Conservation (phyloP, 2,888 invertebrate species). For the Heliconius aoede region DNA sequence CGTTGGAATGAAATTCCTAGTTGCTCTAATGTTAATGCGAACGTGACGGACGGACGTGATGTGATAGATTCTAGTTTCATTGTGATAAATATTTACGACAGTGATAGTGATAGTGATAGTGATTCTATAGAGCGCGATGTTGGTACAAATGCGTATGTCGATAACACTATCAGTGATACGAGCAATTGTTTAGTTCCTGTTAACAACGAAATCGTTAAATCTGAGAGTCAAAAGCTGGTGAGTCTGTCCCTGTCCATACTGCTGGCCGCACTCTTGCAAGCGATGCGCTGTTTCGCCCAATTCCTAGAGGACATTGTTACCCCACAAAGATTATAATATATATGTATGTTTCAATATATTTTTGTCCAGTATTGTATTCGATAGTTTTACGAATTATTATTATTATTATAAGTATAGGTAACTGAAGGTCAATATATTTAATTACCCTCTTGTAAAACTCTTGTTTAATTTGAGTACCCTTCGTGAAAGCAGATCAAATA, state of each 20-base stretch:
- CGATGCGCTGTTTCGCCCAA: slow-evolving; percentile 85
- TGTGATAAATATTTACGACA: slow-evolving; percentile 79
- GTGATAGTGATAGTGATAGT: slow-evolving; percentile 61
- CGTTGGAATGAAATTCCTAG: slow-evolving; percentile 79
- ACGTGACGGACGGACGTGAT: slow-evolving; percentile 53
- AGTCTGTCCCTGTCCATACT: slow-evolving; percentile 85
- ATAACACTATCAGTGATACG: slow-evolving; percentile 67
- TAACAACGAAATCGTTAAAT: slow-evolving; percentile 71
- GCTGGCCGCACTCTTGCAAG: slow-evolving; percentile 85
- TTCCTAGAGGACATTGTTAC: slow-evolving; percentile 84
- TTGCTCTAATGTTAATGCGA: slow-evolving; percentile 72
- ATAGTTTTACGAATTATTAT: slow-evolving; percentile 56
- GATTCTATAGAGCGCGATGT: slow-evolving; percentile 55
- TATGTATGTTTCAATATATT: slow-evolving; percentile 65
- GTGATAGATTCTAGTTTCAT: slow-evolving; percentile 64
- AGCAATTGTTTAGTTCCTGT: slow-evolving; percentile 78
- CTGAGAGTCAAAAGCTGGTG: slow-evolving; percentile 81
- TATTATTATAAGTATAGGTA: slow-evolving; percentile 53
- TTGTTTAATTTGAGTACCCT: slow-evolving; percentile 54
- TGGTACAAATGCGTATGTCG: slow-evolving; percentile 66
- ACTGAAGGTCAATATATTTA: slow-evolving; percentile 72
- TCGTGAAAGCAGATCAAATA: neutral
- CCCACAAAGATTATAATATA: slow-evolving; percentile 72
- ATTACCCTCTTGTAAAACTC: slow-evolving; percentile 65
- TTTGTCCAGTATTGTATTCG: slow-evolving; percentile 70